Conservation (phyloP, 2,113 vertebrate genomes). For the Neofelis nebulosa region DNA sequence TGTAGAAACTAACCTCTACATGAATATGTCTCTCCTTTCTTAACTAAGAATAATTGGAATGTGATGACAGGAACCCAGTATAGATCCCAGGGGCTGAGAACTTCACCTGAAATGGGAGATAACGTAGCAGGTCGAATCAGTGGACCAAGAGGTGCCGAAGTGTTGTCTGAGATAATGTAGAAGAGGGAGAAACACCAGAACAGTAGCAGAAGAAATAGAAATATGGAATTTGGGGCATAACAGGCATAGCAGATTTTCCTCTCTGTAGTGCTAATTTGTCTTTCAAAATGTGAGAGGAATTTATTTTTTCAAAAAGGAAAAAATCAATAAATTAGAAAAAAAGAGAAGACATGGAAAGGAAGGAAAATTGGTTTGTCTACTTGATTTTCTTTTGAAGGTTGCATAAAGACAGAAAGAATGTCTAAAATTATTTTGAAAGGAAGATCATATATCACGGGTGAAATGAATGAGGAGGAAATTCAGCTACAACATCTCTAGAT, state of each 20-base stretch:
- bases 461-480: not conserved
- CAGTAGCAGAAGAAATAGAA: not conserved
- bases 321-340: not conserved
- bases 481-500: not conserved
- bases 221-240: not conserved
- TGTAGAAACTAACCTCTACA: not conserved
- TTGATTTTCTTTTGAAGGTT: not conserved
- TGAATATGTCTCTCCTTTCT: not conserved
- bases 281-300: not conserved
- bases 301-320: not conserved
- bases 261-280: not conserved
- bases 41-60: not conserved
- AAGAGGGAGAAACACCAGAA: not conserved
- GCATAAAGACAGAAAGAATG: not conserved
- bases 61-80: not conserved
- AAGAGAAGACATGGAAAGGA: not conserved
- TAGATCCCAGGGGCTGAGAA: not conserved
- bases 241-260: not conserved
- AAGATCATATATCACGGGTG: rapidly evolving
- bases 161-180: rapidly evolving
- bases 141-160: no score
- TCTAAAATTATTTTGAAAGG: not conserved
- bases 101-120: not conserved
- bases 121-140: rapidly evolving
- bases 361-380: not conserved